Evolutionary conservation across 1,140 invertebrate species (phyloP).

Genomic region (Babylonia areolata): DNA sequence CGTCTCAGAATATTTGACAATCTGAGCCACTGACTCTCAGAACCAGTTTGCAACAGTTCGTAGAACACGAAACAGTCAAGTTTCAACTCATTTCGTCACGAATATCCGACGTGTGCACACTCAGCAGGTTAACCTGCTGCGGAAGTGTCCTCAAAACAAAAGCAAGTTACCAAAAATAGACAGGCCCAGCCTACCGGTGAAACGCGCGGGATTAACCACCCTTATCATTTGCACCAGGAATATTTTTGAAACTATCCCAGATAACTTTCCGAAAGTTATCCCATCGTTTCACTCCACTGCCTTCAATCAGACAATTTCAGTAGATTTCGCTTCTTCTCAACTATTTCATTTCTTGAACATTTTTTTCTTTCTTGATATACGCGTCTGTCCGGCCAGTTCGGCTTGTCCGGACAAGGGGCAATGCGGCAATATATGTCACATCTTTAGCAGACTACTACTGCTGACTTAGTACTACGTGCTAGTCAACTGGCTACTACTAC

Average conservation of each 20-base stretch:
- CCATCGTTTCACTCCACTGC: too few relatives aligned
- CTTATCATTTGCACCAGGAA: neutral
- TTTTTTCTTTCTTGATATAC: neutral
- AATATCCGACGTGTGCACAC: neutral
- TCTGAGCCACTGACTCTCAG: neutral
- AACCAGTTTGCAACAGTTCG: neutral
- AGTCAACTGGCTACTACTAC: too few relatives aligned
- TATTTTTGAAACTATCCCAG: neutral
- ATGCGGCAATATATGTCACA: neutral
- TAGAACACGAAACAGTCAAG: neutral
- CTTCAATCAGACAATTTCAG: too few relatives aligned
- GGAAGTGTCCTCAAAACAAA: neutral
- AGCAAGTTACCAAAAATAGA: neutral
- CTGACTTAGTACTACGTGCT: too few relatives aligned
- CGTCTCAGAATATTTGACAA: neutral
- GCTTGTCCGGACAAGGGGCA: neutral
- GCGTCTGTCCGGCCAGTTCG: neutral
- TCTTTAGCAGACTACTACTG: too few relatives aligned
- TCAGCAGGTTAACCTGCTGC: neutral
- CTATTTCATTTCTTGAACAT: neutral
- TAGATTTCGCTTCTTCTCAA: neutral
- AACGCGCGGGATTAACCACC: neutral
- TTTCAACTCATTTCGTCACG: conserved; percentile 14
- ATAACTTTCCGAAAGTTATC: too few relatives aligned
- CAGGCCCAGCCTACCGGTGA: too few relatives aligned